phyloP scores from a whole-genome alignment of 2,888 invertebrate genomes.

The Cerastis rubricosa region DNA sequence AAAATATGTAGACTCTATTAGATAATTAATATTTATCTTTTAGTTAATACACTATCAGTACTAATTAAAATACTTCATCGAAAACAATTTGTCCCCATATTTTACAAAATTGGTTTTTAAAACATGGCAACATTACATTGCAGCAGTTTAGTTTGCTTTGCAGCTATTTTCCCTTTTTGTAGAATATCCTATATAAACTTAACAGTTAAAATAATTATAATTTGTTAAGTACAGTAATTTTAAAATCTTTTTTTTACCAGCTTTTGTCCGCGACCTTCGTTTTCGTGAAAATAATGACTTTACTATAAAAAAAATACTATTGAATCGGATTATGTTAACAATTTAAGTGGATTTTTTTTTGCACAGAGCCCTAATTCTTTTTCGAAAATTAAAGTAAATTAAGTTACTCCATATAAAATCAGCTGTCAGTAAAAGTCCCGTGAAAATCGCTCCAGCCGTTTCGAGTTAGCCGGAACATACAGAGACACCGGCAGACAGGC shows the following conservation, averaged over 20 bases:
- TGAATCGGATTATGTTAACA: too few species aligned
- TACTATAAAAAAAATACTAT: too few species aligned
- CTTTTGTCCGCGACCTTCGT: too few species aligned
- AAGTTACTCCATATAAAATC: too few species aligned
- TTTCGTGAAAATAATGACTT: too few species aligned
- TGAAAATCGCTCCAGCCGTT: too few species aligned
- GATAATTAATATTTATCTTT: neutral
- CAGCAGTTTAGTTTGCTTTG: neutral
- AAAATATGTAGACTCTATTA: neutral
- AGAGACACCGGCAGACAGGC: too few species aligned
- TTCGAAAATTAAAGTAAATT: too few species aligned
- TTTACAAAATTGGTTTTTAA: slow-evolving; percentile 7
- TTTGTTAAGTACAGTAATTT: neutral
- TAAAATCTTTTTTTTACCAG: neutral
- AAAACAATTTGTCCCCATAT: neutral
- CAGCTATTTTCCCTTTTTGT: neutral
- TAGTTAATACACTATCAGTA: neutral
- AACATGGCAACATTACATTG: slow-evolving; percentile 34
- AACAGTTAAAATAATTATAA: neutral
- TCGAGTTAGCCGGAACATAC: too few species aligned
- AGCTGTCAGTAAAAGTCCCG: too few species aligned
- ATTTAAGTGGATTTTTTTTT: too few species aligned
- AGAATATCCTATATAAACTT: neutral
- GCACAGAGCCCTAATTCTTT: too few species aligned
- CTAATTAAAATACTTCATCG: neutral